A percentile compares a stretch with the other conserved stretches of the same genome.
phyloP scores from a whole-genome alignment of 2,113 vertebrate genomes.

The Anolis carolinensis region DNA sequence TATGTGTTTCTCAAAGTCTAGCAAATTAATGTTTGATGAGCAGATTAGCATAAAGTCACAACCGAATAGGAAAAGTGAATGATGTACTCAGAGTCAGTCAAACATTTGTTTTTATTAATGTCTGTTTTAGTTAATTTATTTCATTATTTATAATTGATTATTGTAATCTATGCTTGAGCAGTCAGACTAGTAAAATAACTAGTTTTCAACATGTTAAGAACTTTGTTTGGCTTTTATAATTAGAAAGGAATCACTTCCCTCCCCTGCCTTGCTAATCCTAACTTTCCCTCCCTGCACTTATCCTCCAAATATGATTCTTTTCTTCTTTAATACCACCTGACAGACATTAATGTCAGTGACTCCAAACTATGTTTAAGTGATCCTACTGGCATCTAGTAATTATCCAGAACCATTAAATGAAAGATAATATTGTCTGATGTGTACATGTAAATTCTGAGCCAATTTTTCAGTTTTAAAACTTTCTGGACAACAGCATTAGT shows the following conservation, averaged over 20 bases:
- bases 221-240: slow-evolving; percentile 47
- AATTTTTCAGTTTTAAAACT: slow-evolving; percentile 68
- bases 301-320: slow-evolving; percentile 59
- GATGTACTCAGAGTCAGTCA: slow-evolving; percentile 45
- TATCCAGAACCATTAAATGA: slow-evolving; percentile 79
- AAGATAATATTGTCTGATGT: slow-evolving; percentile 80
- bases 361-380: slow-evolving; percentile 84
- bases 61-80: slow-evolving; percentile 51
- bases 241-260: slow-evolving; percentile 46
- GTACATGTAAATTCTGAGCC: slow-evolving; percentile 77
- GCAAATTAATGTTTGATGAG: slow-evolving; percentile 11
- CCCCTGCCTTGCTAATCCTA: slow-evolving; percentile 46
- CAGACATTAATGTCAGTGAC: slow-evolving; percentile 81
- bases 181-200: slow-evolving; percentile 22
- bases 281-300: slow-evolving; percentile 23
- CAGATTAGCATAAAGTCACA: slow-evolving; percentile 12
- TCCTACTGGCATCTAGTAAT: slow-evolving; percentile 85
- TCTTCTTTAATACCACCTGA: slow-evolving; percentile 74
- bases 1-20: slow-evolving; percentile 5
- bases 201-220: slow-evolving; percentile 68
- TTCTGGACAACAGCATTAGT: slow-evolving; percentile 58
- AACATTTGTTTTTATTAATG: slow-evolving; percentile 21
- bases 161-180: slow-evolving; percentile 32
- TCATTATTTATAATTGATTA: slow-evolving; percentile 41
- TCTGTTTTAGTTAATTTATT: slow-evolving; percentile 41